Conservation (phyloP, 2,888 invertebrate species). For the Idaea aversata region DNA sequence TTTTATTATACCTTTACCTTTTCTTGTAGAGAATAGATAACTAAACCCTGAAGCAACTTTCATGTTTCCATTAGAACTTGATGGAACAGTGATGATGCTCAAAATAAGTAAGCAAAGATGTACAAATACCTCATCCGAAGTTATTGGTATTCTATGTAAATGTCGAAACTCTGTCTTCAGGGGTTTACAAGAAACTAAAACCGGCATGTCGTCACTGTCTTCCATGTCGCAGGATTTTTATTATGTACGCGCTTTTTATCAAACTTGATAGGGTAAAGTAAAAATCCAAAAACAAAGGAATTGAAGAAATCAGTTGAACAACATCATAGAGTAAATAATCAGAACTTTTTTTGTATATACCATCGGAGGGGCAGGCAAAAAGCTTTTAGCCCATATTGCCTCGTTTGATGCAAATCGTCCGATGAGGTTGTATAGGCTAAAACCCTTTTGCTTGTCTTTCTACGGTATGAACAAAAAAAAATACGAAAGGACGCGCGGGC, state of each 20-base stretch:
- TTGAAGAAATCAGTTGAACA: neutral
- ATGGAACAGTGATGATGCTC: too few species aligned
- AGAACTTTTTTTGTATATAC: too few species aligned
- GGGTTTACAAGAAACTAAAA: constrained; percentile 48
- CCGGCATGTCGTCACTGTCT: constrained; percentile 42
- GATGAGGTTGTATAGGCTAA: too few species aligned
- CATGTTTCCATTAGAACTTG: too few species aligned
- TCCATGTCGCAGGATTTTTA: constrained; percentile 38
- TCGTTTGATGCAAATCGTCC: too few species aligned
- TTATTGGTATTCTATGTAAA: constrained; percentile 50
- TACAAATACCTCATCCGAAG: constrained; percentile 50
- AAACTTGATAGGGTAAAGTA: neutral
- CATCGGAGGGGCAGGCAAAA: neutral
- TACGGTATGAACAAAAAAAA: too few species aligned
- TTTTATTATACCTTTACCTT: too few species aligned
- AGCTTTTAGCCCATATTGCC: neutral
- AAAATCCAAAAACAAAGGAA: neutral
- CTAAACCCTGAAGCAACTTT: too few species aligned
- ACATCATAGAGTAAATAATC: neutral
- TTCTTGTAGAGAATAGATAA: too few species aligned
- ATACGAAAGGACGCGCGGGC: too few species aligned
- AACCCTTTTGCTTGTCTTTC: too few species aligned
- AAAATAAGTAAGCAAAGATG: neutral
- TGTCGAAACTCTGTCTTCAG: constrained; percentile 52
- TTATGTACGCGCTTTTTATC: neutral